phyloP scores from a whole-genome alignment of 2,113 vertebrate species.

The Seriola quinqueradiata region DNA sequence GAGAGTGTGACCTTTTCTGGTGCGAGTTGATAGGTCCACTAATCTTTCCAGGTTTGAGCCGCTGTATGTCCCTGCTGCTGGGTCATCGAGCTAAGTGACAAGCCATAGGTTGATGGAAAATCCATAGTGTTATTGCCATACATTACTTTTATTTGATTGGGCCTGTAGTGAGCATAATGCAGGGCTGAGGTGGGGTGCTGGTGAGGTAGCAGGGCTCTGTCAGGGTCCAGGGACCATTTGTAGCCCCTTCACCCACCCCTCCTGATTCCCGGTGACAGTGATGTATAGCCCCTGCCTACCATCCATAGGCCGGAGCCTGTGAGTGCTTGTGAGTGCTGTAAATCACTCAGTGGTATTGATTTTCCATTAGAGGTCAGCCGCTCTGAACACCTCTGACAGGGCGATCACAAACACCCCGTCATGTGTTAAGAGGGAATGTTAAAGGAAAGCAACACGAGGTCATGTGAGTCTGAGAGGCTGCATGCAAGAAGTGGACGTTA shows the following conservation, averaged over 20 bases:
- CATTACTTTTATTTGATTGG: conserved; percentile 86
- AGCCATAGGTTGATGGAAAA: conserved; percentile 86
- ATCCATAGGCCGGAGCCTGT: conserved; percentile 59
- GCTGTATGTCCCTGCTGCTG: conserved; percentile 36
- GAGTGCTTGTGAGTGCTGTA: conserved; percentile 79
- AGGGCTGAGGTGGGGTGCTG: conserved; percentile 38
- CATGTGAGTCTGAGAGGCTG: conserved; percentile 29
- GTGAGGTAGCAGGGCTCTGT: conserved; percentile 51
- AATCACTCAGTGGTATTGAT: conserved; percentile 83
- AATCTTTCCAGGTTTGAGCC: conserved; percentile 73
- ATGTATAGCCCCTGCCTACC: conserved; percentile 62
- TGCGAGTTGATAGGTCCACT: conserved; percentile 72
- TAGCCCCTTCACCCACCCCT: background rate
- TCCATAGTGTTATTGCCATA: conserved; percentile 84
- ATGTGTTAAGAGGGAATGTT: conserved; percentile 21
- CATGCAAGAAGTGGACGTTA: background rate
- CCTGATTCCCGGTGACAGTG: conserved; percentile 61
- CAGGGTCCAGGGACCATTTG: conserved; percentile 49
- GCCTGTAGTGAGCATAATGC: conserved; percentile 69
- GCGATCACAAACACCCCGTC: conserved; percentile 72
- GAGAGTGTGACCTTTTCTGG: conserved; percentile 66
- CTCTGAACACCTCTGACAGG: conserved; percentile 69
- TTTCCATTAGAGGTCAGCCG: conserved; percentile 77
- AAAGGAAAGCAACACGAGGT: conserved; percentile 24
- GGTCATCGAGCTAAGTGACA: conserved; percentile 80